Conservation (phyloP, 2,113 vertebrate species). For the Seriola quinqueradiata region DNA sequence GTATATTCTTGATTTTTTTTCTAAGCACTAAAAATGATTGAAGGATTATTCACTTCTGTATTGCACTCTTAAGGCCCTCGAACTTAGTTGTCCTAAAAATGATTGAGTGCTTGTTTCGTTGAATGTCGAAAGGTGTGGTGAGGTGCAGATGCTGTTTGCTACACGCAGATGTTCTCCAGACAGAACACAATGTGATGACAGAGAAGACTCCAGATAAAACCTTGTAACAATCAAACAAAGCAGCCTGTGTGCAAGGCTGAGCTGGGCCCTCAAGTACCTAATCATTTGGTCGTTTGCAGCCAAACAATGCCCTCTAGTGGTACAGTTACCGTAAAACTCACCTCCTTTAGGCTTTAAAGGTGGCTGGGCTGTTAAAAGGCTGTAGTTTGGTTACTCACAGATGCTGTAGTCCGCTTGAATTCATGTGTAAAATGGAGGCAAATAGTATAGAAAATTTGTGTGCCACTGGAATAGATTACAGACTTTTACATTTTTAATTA, state of each 20-base stretch:
- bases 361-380: neutral
- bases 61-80: neutral
- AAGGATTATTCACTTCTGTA: neutral
- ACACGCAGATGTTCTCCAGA: conserved; percentile 5
- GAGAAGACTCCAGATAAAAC: neutral
- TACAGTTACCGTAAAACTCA: neutral
- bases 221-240: neutral
- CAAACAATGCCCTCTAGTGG: conserved; percentile 67
- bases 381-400: neutral
- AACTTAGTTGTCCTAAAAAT: neutral
- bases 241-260: neutral
- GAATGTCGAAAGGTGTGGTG: neutral
- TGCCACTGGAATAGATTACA: too few species aligned
- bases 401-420: neutral
- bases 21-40: neutral
- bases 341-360: neutral
- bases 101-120: neutral
- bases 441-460: too few species aligned
- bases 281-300: conserved; percentile 24
- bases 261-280: neutral
- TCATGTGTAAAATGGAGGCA: neutral
- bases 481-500: too few species aligned
- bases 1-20: neutral
- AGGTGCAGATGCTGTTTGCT: neutral
- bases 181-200: neutral